A percentile compares a stretch with the other conserved stretches of the same genome.
phyloP scores from a whole-genome alignment of 2,113 vertebrate genomes.

The Hypomesus transpacificus region DNA sequence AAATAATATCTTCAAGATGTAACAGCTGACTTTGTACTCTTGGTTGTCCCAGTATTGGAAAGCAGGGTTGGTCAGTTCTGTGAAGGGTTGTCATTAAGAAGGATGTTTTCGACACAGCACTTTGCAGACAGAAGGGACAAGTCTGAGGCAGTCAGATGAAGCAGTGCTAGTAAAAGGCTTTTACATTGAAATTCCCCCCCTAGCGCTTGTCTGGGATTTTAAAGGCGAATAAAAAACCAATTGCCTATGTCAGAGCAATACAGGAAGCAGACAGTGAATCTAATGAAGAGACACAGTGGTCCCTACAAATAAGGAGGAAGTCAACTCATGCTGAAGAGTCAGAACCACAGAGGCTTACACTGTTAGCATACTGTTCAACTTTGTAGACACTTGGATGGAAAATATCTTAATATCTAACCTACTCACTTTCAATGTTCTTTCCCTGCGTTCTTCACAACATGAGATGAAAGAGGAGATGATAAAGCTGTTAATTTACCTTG shows the following conservation, averaged over 20 bases:
- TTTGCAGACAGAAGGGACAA: neutral
- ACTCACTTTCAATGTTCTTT: too few relatives aligned
- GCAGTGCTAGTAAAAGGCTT: neutral
- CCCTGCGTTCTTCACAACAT: too few relatives aligned
- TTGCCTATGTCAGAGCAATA: conserved; percentile 28
- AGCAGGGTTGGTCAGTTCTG: neutral
- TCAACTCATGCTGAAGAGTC: too few relatives aligned
- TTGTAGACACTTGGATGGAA: too few relatives aligned
- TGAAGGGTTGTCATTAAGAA: neutral
- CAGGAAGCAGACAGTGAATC: conserved; percentile 29
- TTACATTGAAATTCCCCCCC: neutral
- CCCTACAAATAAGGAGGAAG: conserved; percentile 20
- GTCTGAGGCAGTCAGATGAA: neutral
- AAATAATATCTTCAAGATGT: neutral
- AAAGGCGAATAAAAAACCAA: conserved; percentile 28
- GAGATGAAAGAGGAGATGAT: too few relatives aligned
- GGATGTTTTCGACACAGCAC: neutral
- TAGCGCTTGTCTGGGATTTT: conserved; percentile 5
- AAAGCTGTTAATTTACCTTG: too few relatives aligned
- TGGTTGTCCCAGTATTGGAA: neutral
- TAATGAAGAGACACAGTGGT: conserved; percentile 17
- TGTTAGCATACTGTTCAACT: too few relatives aligned
- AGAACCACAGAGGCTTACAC: too few relatives aligned
- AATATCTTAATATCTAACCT: too few relatives aligned
- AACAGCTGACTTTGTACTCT: neutral